These are phyloP conservation scores for Pandemis cinnamomeana DNA, from an alignment of 2,888 invertebrate species.

Conservation along the genomic window DNA sequence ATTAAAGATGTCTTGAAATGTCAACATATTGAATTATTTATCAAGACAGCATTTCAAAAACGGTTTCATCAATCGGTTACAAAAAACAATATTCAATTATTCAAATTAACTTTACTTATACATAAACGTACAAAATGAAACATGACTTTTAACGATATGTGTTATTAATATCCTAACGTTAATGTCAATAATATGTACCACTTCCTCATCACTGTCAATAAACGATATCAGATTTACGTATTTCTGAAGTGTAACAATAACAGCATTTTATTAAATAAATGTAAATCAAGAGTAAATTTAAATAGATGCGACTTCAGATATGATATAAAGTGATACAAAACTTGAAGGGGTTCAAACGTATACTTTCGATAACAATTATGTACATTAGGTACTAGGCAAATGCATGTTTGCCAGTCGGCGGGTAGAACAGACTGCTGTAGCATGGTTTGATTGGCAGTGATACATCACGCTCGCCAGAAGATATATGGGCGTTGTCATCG, in stretches of 20 bases:
- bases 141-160: not conserved
- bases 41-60: not conserved
- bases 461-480: conserved; percentile 66
- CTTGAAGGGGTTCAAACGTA: not conserved
- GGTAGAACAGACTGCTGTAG: conserved; percentile 60
- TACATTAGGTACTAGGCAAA: conserved; percentile 13
- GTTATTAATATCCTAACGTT: not conserved
- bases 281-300: not conserved
- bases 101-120: not conserved
- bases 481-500: conserved; percentile 67
- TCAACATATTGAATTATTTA: not conserved
- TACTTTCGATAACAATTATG: not conserved
- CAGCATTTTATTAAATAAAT: not conserved
- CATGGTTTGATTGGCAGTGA: conserved; percentile 63
- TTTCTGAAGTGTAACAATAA: not conserved
- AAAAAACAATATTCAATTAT: not conserved
- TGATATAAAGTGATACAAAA: too few relatives aligned
- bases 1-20: not conserved
- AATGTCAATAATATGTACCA: not conserved
- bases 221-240: not conserved
- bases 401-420: conserved; percentile 41
- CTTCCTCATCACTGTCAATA: not conserved
- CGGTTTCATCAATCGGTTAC: not conserved
- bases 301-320: not conserved
- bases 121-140: not conserved